Base-by-base conservation (phyloP, 2,113 vertebrate species). In the Galemys pyrenaicus region DNA sequence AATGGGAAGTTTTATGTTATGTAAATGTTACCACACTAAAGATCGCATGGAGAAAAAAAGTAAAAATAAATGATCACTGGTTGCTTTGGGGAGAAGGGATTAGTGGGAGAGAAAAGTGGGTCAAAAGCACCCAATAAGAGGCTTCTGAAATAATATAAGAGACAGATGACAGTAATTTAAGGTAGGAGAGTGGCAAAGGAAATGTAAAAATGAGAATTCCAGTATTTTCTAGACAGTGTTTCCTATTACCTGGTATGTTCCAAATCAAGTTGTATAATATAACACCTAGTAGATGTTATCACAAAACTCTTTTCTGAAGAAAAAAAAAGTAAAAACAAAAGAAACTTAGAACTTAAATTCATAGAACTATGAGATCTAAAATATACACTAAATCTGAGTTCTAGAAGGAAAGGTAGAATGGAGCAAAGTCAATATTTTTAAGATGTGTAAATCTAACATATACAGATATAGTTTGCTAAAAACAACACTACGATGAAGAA, bases 291-390 rank as follows among this genome's bases (percentile, higher is more conserved):
- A 49, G 19, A n/a, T 91, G 37, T 35, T 30, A n/a, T 67, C 68
- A 80, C 46, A 44, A 83, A 54, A n/a, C 20, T n/a, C 49, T 92
- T 32, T 54, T 17, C 12, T 20, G 65, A 65, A 44, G 77, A 86
- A 67, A 51, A 51, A 74, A 68, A 65, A 41, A 77, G 56, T 12
- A 94, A 74, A 60, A 9, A 68, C 67, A 60, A 94, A 84, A 74
- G 39, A 74, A 91, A 79, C 49, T 95, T 94, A 46, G 44, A 91
- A 67, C 64, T 87, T 82, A 65, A 22, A 79, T 30, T 62, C 60
- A 87, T 44, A 4, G 51, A 70, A 7, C 78, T 44, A 95, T 20
- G 71, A 74, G 9, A 9, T 81, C 26, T 56, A 86, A 77, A 86
- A 16, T 85, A 80, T 44, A 86, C 65, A 65, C 37, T 80, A 79